Evolutionary conservation across 2,888 invertebrate genomes (phyloP), one percentile per base, ranked within the genome.

Genomic region (Cynaeus angustus): DNA sequence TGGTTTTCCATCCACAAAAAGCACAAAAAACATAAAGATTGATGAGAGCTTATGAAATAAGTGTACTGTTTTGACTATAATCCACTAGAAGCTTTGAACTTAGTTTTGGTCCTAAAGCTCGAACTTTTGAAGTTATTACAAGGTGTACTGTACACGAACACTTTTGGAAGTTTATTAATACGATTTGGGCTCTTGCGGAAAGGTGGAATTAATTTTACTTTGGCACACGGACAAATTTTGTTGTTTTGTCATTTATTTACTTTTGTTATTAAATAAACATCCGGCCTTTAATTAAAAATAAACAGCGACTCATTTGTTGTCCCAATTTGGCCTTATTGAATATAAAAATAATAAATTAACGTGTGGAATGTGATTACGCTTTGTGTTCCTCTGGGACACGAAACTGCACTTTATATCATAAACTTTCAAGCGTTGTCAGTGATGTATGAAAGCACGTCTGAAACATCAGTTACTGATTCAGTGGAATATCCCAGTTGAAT

Each of bases 391-490:
- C 6, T 13, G 14, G 41, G 52, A 59, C 66, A 67, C 16, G 66
- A 50, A 58, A 67, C 28, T 43, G 66, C 66, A 67, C 66, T 67
- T 59, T 59, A 38, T 45, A 50, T 67, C 59, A 50, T 59, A 59
- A 65, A 59, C 59, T 59, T 59, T 66, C 64, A 56, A 43, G 10
- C 37, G 33, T 66, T 66, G 66, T 66, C 66, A 56, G 66, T 66
- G 66, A 66, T 66, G 66, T 66, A 66, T 66, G 66, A 66, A 66
- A 66, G 66, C 55, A 33, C 55, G 66, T 56, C 55, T 66, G 56
- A 46, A 56, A 64, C 53, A 64, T 64, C 64, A 53, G 64, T 64
- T 64, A 26, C 48, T 61, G 64, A 62, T 48, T 28, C 48, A 48
- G 28, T 64, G 38, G 30, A 59, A 56, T 56, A 56, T 21, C 21